These are phyloP conservation scores for Hoplodrina ambigua DNA, from an alignment of 2,888 invertebrate species.

Conservation along the genomic window DNA sequence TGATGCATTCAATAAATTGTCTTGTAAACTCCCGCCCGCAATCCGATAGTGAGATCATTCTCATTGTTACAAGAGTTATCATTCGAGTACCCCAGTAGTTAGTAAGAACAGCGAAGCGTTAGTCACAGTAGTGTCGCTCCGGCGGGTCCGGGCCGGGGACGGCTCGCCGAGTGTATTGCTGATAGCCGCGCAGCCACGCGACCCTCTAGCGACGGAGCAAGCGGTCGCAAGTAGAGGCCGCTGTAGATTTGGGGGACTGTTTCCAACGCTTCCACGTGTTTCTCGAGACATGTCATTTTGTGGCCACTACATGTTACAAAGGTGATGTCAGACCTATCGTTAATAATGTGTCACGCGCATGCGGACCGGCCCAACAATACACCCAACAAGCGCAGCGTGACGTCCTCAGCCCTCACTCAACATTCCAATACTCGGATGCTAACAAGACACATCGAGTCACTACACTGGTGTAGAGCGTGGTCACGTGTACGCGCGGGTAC, in stretches of 20 bases:
- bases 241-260: no score
- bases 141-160: neutral
- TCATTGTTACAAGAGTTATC: neutral
- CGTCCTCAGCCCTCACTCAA: neutral
- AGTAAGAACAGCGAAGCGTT: constrained; percentile 51
- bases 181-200: constrained; percentile 4
- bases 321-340: no score
- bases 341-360: no score
- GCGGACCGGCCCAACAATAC: constrained; percentile 20
- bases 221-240: no score
- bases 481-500: neutral
- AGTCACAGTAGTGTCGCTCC: constrained; percentile 35
- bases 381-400: neutral
- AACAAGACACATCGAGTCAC: neutral
- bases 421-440: neutral
- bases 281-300: no score
- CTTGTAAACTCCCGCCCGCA: neutral
- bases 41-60: neutral
- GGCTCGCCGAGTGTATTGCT: constrained; percentile 35
- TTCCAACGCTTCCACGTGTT: no score
- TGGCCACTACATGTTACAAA: no score
- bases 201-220: no score
- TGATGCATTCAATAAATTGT: neutral
- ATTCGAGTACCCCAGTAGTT: constrained; percentile 38
- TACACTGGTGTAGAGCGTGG: neutral